Conservation (phyloP, 1,140 invertebrate species). For the Bombus vancouverensis region DNA sequence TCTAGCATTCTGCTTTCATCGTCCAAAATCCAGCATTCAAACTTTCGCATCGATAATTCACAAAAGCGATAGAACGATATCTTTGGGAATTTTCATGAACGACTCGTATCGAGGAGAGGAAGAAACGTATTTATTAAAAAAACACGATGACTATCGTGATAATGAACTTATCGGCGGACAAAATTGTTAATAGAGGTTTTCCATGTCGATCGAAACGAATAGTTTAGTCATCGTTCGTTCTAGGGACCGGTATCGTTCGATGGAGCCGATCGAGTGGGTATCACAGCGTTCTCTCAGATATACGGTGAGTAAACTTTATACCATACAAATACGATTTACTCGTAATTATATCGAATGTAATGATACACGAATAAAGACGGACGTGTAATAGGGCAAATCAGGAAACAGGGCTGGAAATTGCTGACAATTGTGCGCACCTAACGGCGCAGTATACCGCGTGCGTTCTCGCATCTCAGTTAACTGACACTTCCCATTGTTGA, state of each 20-base stretch:
- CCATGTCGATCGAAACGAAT: too few relatives aligned
- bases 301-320: slow-evolving; percentile 85
- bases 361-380: not conserved
- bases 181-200: too few relatives aligned
- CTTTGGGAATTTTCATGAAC: too few relatives aligned
- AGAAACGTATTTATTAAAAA: too few relatives aligned
- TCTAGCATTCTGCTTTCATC: too few relatives aligned
- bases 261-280: slow-evolving; percentile 92
- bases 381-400: not conserved
- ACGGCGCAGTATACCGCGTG: slow-evolving; percentile 31
- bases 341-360: not conserved
- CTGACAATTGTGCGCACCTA: slow-evolving; percentile 34
- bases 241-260: slow-evolving; percentile 94
- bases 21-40: too few relatives aligned
- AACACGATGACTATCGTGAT: too few relatives aligned
- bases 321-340: not conserved
- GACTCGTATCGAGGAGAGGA: too few relatives aligned
- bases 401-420: slow-evolving; percentile 20
- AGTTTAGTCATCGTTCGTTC: slow-evolving; percentile 47
- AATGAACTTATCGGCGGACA: not conserved
- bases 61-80: too few relatives aligned
- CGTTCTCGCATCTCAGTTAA: slow-evolving; percentile 32
- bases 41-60: too few relatives aligned
- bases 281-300: slow-evolving; percentile 92
- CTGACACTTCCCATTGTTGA: slow-evolving; percentile 56